Percentiles rank a stretch among this genome's conserved stretches.
Evolutionary conservation across 2,797 vertebrate genomes (phyloP).

Genomic region (Aphelocoma californica): DNA sequence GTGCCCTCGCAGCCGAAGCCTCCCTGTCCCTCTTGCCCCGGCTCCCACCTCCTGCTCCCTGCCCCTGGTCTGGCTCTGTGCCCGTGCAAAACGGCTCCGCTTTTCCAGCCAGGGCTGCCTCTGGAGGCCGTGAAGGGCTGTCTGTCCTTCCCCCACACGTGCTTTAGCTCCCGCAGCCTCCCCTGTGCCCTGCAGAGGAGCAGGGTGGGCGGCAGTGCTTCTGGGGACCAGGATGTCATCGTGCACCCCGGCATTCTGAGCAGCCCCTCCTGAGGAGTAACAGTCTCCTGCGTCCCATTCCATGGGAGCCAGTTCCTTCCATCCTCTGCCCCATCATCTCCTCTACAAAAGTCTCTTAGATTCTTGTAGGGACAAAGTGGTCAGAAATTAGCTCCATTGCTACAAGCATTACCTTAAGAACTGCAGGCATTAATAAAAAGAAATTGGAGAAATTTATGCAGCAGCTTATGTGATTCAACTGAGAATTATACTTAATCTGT

Average conservation of each 20-base stretch:
- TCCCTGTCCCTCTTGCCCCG: not conserved
- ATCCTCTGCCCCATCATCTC: not conserved
- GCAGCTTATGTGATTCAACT: not conserved
- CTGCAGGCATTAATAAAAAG: not conserved
- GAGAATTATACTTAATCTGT: not conserved
- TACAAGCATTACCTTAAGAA: not conserved
- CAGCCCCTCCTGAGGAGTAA: rapidly evolving
- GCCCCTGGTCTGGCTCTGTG: rapidly evolving
- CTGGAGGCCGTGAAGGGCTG: not conserved
- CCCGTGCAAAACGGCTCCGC: not conserved
- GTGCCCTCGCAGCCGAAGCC: rapidly evolving
- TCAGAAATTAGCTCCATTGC: not conserved
- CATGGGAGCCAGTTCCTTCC: not conserved
- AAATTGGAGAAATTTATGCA: not conserved
- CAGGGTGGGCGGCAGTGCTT: not conserved
- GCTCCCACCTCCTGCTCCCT: not conserved
- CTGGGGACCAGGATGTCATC: not conserved
- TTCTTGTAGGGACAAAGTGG: not conserved
- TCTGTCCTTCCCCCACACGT: not conserved
- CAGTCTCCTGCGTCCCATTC: not conserved
- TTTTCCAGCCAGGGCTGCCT: not conserved
- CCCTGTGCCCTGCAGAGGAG: not conserved
- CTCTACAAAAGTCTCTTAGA: not conserved
- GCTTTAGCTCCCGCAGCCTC: not conserved
- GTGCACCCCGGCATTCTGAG: rapidly evolving